Percentiles rank a stretch among this genome's conserved stretches.
Conservation (phyloP, 2,888 invertebrate genomes). For the Cephus pygmeus region DNA sequence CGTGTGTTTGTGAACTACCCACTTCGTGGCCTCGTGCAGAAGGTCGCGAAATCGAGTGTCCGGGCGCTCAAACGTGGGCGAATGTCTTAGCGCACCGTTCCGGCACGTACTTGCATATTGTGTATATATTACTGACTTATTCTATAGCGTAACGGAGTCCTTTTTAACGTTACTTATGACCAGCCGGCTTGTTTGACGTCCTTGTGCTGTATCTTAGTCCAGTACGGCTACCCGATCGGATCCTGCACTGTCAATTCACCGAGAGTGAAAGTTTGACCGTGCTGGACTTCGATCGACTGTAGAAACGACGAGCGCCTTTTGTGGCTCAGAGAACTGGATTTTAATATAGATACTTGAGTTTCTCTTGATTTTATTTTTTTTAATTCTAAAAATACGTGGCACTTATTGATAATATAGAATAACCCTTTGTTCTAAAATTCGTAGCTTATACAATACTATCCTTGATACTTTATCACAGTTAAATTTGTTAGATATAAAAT, state of each 20-base stretch:
- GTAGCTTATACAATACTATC: neutral
- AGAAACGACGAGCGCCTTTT: neutral
- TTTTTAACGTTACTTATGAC: neutral
- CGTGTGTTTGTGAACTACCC: neutral
- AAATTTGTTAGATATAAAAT: neutral
- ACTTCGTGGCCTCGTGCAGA: neutral
- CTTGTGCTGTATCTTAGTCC: conserved; percentile 37
- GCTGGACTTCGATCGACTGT: conserved; percentile 47
- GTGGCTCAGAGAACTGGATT: neutral
- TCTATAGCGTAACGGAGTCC: neutral
- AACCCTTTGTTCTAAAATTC: neutral
- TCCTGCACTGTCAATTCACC: conserved; percentile 31
- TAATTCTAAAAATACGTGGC: neutral
- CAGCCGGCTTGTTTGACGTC: conserved; percentile 38
- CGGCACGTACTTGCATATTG: neutral
- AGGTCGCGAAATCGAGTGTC: neutral
- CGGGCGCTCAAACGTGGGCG: neutral
- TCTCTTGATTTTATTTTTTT: neutral
- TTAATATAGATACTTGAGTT: neutral
- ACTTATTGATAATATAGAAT: neutral
- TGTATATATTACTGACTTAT: neutral
- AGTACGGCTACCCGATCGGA: conserved; percentile 33
- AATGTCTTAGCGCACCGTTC: neutral
- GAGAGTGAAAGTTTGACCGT: conserved; percentile 56
- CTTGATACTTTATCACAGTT: neutral